These are phyloP conservation scores for Drosophila tripunctata DNA, from an alignment of 2,888 invertebrate genomes.

Conservation along the genomic window DNA sequence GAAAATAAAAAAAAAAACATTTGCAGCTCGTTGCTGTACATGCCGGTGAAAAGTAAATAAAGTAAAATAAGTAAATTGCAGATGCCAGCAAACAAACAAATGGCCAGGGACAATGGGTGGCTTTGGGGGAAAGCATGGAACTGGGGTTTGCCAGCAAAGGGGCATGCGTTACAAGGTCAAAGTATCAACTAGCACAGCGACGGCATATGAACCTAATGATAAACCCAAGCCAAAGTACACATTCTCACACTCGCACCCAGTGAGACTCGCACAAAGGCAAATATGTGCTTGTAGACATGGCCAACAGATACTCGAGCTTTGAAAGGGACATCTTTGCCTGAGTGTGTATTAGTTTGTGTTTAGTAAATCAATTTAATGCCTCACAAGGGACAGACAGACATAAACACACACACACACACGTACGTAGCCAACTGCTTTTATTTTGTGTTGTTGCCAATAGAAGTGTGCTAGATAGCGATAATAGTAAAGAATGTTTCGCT, in stretches of 20 bases:
- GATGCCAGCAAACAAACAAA: constrained; percentile 62
- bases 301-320: constrained; percentile 32
- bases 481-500: neutral
- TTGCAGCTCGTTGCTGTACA: constrained; percentile 22
- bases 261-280: constrained; percentile 1
- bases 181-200: constrained; percentile 66
- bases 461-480: neutral
- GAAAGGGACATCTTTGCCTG: constrained; percentile 26
- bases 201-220: constrained; percentile 72
- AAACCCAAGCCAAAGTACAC: constrained; percentile 35
- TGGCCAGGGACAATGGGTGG: neutral
- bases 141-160: constrained; percentile 29
- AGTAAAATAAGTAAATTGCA: constrained; percentile 70
- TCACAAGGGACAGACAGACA: constrained; percentile 43
- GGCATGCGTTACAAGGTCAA: constrained; percentile 69
- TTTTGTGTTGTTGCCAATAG: constrained; percentile 14
- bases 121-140: constrained; percentile 1
- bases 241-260: constrained; percentile 12
- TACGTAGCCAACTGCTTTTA: constrained; percentile 26
- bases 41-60: constrained; percentile 69
- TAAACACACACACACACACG: too few species aligned
- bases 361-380: constrained; percentile 75
- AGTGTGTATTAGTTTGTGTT: constrained; percentile 57
- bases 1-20: constrained; percentile 1
- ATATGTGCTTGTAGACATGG: constrained; percentile 30